phyloP scores from a whole-genome alignment of 2,888 invertebrate genomes.

The Odontothrips loti region DNA sequence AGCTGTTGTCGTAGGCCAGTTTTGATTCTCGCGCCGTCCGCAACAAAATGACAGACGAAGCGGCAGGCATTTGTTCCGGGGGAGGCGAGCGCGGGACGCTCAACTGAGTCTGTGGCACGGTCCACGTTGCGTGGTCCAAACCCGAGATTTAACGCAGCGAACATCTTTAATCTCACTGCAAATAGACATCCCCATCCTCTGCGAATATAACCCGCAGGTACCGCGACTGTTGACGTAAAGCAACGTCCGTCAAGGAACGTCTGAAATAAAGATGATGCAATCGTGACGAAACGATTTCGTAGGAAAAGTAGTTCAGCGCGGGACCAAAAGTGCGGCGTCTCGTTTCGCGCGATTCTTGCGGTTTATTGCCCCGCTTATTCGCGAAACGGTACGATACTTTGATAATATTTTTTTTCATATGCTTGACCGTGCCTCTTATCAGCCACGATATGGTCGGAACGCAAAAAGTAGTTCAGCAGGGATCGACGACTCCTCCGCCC shows the following conservation, averaged over 20 bases:
- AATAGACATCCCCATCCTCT: too few relatives aligned
- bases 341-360: background rate
- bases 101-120: too few relatives aligned
- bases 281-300: conserved; percentile 1
- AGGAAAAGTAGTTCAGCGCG: background rate
- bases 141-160: too few relatives aligned
- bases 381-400: background rate
- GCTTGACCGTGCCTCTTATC: background rate
- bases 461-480: background rate
- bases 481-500: background rate
- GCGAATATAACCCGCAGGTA: too few relatives aligned
- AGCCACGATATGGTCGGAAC: background rate
- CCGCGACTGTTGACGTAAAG: background rate
- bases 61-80: too few relatives aligned
- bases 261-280: conserved; percentile 12
- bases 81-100: too few relatives aligned
- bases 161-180: too few relatives aligned
- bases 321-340: background rate
- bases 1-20: too few relatives aligned
- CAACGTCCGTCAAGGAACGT: background rate
- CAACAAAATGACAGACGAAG: too few relatives aligned
- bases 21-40: too few relatives aligned
- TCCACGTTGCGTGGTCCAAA: too few relatives aligned
- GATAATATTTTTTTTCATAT: background rate
- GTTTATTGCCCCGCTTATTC: background rate